phyloP scores from a whole-genome alignment of 2,888 invertebrate genomes.

The Octodonta nipae region DNA sequence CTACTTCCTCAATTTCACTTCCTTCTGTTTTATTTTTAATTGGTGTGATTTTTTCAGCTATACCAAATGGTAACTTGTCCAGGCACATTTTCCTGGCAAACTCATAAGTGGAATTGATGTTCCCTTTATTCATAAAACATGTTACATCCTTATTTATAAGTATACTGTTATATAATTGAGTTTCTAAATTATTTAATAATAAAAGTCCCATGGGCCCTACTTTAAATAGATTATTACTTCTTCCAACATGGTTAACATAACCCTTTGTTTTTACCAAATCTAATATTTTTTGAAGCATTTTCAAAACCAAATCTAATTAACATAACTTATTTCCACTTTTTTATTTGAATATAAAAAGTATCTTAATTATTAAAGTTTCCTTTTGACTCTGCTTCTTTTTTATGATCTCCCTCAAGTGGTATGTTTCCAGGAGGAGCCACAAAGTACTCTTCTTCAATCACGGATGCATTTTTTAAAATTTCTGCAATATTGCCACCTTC shows the following conservation, averaged over 20 bases:
- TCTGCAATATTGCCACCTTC: constrained; percentile 55
- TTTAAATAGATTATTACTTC: too few species aligned
- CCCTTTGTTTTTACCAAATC: too few species aligned
- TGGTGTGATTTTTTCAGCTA: constrained; percentile 34
- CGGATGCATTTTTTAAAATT: constrained; percentile 58
- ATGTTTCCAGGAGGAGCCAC: constrained; percentile 81
- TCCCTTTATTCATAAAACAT: constrained; percentile 31
- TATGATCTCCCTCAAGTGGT: constrained; percentile 48
- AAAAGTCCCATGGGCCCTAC: constrained; percentile 40
- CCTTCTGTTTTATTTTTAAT: too few species aligned
- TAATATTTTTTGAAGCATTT: too few species aligned
- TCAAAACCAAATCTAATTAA: too few species aligned
- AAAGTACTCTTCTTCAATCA: constrained; percentile 80
- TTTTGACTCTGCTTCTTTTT: too few species aligned
- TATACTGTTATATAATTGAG: constrained; percentile 42
- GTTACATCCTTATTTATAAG: constrained; percentile 37
- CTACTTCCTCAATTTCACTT: not conserved
- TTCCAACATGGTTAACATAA: too few species aligned
- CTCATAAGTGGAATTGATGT: constrained; percentile 25
- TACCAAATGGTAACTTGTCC: constrained; percentile 36
- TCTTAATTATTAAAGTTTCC: too few species aligned
- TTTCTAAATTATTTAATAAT: constrained; percentile 41
- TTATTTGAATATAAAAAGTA: too few species aligned
- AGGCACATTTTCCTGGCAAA: constrained; percentile 30
- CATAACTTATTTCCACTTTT: too few species aligned